Evolutionary conservation across 2,888 invertebrate genomes (phyloP).

Genomic region (Aporophyla nigra): DNA sequence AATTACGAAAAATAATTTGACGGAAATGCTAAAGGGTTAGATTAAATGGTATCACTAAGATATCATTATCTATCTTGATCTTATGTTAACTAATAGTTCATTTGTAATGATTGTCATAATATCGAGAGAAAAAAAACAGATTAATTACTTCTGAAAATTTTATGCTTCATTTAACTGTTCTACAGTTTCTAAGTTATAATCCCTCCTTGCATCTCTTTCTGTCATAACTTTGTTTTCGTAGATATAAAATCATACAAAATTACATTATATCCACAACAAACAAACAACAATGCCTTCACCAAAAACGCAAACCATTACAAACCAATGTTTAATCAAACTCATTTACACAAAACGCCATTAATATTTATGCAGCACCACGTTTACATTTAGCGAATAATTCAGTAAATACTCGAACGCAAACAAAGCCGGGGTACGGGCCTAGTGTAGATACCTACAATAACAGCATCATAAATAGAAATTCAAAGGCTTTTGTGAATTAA

Average conservation of each 20-base stretch:
- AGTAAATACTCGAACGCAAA: constrained; percentile 43
- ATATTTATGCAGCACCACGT: constrained; percentile 55
- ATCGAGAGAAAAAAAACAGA: neutral
- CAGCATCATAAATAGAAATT: constrained; percentile 62
- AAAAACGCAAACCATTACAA: constrained; percentile 53
- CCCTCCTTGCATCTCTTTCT: no score
- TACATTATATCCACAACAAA: constrained; percentile 19
- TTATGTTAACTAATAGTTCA: neutral
- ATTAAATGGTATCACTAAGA: neutral
- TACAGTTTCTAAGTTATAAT: no score
- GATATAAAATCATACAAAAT: constrained; percentile 2
- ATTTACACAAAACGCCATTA: constrained; percentile 56
- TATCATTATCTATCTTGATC: no score
- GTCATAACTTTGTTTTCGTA: neutral
- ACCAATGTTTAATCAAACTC: constrained; percentile 58
- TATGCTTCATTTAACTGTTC: neutral
- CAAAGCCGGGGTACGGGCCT: constrained; percentile 27
- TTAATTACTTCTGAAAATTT: neutral
- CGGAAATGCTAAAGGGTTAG: neutral
- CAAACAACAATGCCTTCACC: constrained; percentile 34
- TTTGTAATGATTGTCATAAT: neutral
- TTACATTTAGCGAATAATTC: constrained; percentile 50
- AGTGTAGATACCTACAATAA: constrained; percentile 48
- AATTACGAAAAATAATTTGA: neutral
- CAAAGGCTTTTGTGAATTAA: constrained; percentile 67